A percentile compares a stretch with the other conserved stretches of the same genome.
Evolutionary conservation across 2,888 invertebrate genomes (phyloP).

Genomic region (Leptopilina syphax): DNA sequence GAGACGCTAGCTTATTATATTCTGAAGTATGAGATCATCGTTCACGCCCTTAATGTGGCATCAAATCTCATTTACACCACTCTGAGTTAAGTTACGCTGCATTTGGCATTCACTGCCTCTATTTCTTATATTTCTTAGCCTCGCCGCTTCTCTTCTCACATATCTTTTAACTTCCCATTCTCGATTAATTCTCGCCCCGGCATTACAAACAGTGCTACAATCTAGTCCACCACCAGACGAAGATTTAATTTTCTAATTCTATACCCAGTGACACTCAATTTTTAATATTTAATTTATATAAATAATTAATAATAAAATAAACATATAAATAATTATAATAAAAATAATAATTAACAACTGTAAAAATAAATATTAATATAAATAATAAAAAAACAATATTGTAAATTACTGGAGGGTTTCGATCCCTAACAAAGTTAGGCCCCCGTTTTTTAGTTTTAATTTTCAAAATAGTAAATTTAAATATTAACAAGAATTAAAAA

Average conservation of each 20-base stretch:
- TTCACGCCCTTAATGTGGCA: constrained; percentile 60
- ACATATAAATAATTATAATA: neutral
- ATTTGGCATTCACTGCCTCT: constrained; percentile 72
- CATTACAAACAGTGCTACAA: constrained; percentile 49
- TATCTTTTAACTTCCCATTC: constrained; percentile 54
- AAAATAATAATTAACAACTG: neutral
- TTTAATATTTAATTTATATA: neutral
- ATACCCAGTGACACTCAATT: constrained; percentile 59
- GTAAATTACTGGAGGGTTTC: no score
- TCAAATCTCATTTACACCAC: constrained; percentile 64
- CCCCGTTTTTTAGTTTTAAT: no score
- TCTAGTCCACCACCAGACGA: constrained; percentile 41
- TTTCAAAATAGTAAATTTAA: no score
- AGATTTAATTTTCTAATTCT: constrained; percentile 66
- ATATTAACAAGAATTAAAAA: no score
- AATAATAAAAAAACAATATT: no score
- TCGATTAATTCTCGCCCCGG: constrained; percentile 53
- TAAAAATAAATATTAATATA: no score
- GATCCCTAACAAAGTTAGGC: no score
- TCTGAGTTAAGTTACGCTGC: constrained; percentile 73
- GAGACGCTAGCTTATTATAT: constrained; percentile 53
- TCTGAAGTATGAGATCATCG: constrained; percentile 63
- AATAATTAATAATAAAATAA: neutral
- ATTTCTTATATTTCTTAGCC: constrained; percentile 65
- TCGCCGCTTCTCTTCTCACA: constrained; percentile 48